A percentile compares a stretch with the other conserved stretches of the same genome.
phyloP scores from a whole-genome alignment of 2,888 invertebrate species.

The Oscheius sp. region DNA sequence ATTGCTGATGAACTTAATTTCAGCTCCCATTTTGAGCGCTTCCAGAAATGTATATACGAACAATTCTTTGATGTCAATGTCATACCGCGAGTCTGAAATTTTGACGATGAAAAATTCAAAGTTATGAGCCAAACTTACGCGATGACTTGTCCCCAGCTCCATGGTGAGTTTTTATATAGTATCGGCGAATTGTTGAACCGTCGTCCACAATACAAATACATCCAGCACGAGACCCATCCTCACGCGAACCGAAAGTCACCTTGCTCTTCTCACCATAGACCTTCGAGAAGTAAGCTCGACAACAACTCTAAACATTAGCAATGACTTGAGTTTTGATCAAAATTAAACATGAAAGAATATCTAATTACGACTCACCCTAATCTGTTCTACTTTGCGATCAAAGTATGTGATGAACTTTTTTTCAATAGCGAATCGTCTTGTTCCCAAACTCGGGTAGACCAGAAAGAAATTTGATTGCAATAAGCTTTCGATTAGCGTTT shows the following conservation, averaged over 20 bases:
- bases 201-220: constrained; percentile 16
- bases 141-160: constrained; percentile 30
- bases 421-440: constrained; percentile 29
- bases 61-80: constrained; percentile 22
- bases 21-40: constrained; percentile 24
- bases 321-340: no score
- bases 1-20: constrained; percentile 20
- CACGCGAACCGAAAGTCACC: constrained; percentile 25
- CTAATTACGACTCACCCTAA: constrained; percentile 36
- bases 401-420: constrained; percentile 32
- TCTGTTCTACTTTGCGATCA: constrained; percentile 36
- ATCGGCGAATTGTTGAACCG: constrained; percentile 28
- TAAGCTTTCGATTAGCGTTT: constrained; percentile 22
- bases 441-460: constrained; percentile 29
- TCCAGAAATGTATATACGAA: constrained; percentile 26
- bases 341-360: constrained; percentile 15
- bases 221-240: constrained; percentile 17
- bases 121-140: constrained; percentile 31
- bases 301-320: constrained; percentile 35
- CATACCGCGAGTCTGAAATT: constrained; percentile 16
- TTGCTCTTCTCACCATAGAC: constrained; percentile 33
- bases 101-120: constrained; percentile 25
- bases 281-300: constrained; percentile 32
- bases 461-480: constrained; percentile 25
- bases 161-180: constrained; percentile 33